A percentile compares a stretch with the other conserved stretches of the same genome.
phyloP scores from a whole-genome alignment of 2,888 invertebrate species.

The Tenthredo notha region DNA sequence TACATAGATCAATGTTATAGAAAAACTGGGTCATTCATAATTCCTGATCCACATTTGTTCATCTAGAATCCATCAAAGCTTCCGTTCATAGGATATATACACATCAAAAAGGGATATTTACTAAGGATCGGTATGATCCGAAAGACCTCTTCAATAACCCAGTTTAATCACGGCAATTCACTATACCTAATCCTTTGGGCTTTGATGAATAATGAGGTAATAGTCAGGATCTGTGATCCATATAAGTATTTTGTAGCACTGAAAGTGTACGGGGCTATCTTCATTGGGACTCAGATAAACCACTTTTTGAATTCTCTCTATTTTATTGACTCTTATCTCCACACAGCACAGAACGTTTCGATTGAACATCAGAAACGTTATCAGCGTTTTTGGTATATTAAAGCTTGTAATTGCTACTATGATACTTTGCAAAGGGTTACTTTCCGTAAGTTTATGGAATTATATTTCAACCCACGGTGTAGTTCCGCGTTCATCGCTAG shows the following conservation, averaged over 20 bases:
- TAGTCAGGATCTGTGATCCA: neutral
- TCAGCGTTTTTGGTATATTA: neutral
- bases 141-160: neutral
- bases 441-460: neutral
- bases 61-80: neutral
- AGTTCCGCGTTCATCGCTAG: neutral
- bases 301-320: neutral
- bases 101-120: neutral
- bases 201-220: neutral
- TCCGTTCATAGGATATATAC: neutral
- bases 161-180: neutral
- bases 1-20: neutral
- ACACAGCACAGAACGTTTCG: neutral
- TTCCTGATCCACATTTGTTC: neutral
- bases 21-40: neutral
- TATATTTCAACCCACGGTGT: neutral
- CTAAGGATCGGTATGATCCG: neutral
- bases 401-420: neutral
- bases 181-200: neutral
- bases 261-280: neutral
- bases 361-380: too few relatives aligned
- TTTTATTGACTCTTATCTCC: neutral
- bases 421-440: neutral
- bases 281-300: neutral
- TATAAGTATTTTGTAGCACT: neutral